These are phyloP conservation scores for Myanophis thanlyinensis DNA, from an alignment of 2,113 vertebrate genomes.

Conservation along the genomic window DNA sequence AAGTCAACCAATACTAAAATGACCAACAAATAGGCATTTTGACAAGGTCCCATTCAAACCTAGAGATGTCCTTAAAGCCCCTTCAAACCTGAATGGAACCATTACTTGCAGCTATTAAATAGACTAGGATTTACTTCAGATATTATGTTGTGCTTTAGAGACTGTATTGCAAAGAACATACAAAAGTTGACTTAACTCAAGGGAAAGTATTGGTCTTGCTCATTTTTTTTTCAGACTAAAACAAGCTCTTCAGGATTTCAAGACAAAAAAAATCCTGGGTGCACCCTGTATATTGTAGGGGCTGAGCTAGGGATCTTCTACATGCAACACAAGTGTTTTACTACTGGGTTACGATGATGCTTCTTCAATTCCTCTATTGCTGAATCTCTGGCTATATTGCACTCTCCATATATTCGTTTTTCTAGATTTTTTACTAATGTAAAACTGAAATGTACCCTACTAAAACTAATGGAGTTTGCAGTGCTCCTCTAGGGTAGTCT, in stretches of 20 bases:
- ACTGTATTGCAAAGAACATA: not conserved
- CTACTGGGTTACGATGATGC: not conserved
- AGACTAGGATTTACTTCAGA: not conserved
- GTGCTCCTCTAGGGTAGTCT: not conserved
- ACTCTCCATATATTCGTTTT: not conserved
- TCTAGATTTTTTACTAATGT: not conserved
- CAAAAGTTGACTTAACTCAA: not conserved
- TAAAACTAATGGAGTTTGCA: not conserved
- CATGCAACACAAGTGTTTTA: not conserved
- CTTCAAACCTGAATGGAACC: not conserved
- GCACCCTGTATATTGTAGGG: not conserved
- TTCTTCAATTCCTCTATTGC: not conserved
- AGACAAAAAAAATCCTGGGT: not conserved
- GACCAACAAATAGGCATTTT: not conserved
- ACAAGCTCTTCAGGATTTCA: not conserved
- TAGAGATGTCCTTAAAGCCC: not conserved
- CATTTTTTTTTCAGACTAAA: not conserved
- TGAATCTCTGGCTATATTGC: not conserved
- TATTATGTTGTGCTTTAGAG: not conserved
- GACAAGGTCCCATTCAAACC: not conserved
- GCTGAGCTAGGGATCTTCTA: not conserved
- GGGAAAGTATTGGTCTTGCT: not conserved
- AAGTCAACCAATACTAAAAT: not conserved
- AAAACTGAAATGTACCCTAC: not conserved
- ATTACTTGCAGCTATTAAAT: not conserved